Conservation (phyloP, 2,888 invertebrate genomes). For the Trichogramma evanescens region DNA sequence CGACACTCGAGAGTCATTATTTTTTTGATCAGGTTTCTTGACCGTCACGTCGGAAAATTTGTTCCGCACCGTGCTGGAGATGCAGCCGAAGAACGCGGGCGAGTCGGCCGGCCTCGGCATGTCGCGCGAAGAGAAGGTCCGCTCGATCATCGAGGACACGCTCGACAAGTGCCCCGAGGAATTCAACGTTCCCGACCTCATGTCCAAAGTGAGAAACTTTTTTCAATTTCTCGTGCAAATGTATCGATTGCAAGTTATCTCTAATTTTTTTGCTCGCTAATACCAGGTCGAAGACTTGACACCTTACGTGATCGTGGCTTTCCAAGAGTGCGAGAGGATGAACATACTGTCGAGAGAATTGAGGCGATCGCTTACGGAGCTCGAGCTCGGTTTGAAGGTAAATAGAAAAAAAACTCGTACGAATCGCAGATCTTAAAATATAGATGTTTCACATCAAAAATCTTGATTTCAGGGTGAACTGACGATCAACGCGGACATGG, state of each 20-base stretch:
- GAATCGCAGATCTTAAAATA: not conserved
- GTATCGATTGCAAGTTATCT: not conserved
- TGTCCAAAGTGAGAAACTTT: conserved; percentile 57
- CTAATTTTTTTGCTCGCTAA: not conserved
- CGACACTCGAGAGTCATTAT: too few relatives aligned
- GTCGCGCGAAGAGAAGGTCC: conserved; percentile 75
- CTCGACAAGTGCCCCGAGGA: conserved; percentile 81
- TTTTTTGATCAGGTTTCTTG: conserved; percentile 53
- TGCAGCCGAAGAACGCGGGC: conserved; percentile 80
- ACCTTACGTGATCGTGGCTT: conserved; percentile 84
- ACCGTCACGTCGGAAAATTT: conserved; percentile 79
- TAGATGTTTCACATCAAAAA: too few relatives aligned
- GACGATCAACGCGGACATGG: conserved; percentile 90
- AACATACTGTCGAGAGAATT: conserved; percentile 79
- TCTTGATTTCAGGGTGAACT: conserved; percentile 68
- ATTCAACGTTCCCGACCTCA: conserved; percentile 79
- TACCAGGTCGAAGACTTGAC: conserved; percentile 69
- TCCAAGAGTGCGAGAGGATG: conserved; percentile 94
- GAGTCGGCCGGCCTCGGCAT: conserved; percentile 62
- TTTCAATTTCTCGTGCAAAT: not conserved
- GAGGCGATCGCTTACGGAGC: conserved; percentile 71
- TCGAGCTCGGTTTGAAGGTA: conserved; percentile 83
- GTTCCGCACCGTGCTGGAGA: conserved; percentile 78
- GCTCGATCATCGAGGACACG: conserved; percentile 66
- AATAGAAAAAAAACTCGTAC: not conserved